Evolutionary conservation across 1,140 invertebrate genomes (phyloP).

Genomic region (Ips nitidus): DNA sequence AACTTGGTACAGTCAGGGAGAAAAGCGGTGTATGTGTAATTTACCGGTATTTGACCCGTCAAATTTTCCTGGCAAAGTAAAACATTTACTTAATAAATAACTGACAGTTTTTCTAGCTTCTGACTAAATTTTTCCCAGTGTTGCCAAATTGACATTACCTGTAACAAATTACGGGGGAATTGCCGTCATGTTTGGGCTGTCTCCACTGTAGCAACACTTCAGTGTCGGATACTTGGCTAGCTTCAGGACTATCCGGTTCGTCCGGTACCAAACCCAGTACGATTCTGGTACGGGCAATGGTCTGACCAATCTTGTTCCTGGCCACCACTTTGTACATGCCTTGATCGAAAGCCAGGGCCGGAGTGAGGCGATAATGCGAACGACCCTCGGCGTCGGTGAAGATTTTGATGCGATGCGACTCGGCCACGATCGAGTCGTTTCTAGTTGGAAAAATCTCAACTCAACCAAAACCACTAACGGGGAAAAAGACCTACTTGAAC

Average conservation of each 20-base stretch:
- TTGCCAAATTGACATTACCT: neutral
- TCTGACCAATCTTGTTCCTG: constrained; percentile 80
- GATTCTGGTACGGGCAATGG: constrained; percentile 71
- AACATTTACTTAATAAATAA: no score
- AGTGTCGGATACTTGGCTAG: constrained; percentile 77
- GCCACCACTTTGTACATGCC: constrained; percentile 96
- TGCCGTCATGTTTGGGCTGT: constrained; percentile 68
- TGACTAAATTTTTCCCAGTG: no score
- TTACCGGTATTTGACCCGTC: no score
- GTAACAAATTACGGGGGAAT: constrained; percentile 82
- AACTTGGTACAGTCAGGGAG: no score
- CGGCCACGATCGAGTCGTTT: constrained; percentile 82
- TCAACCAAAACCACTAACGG: constrained; percentile 1
- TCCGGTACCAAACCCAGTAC: constrained; percentile 73
- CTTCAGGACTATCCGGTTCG: constrained; percentile 84
- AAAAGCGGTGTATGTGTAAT: no score
- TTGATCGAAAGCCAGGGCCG: constrained; percentile 75
- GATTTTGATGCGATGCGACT: constrained; percentile 76
- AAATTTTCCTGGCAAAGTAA: no score
- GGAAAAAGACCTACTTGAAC: constrained; percentile 70
- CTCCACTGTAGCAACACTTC: constrained; percentile 89
- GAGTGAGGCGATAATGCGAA: constrained; percentile 74
- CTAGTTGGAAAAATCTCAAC: constrained; percentile 44
- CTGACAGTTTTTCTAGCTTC: no score
- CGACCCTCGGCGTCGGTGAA: constrained; percentile 74